Conservation (phyloP, 1,140 invertebrate genomes). For the Drosophila ironensis region DNA sequence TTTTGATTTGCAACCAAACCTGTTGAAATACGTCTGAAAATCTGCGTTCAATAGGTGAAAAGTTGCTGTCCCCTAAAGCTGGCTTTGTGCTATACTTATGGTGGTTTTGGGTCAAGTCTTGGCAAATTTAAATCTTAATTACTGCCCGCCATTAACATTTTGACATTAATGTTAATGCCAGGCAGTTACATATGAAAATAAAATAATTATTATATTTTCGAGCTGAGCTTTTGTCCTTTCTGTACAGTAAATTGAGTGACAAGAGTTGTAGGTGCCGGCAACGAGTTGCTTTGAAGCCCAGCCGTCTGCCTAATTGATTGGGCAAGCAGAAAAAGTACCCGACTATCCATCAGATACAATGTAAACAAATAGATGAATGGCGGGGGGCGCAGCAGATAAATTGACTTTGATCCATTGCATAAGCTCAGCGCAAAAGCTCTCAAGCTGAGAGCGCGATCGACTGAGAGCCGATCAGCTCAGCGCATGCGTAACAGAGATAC, state of each 20-base stretch:
- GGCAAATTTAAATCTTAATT: slow-evolving; percentile 24
- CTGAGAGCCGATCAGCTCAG: not conserved
- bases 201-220: not conserved
- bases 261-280: not conserved
- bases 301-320: not conserved
- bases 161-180: slow-evolving; percentile 18
- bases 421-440: not conserved
- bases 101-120: slow-evolving; percentile 22
- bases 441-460: not conserved
- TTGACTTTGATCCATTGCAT: slow-evolving; percentile 1
- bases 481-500: slow-evolving; percentile 8
- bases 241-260: no score
- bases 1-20: not conserved
- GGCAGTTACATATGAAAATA: not conserved
- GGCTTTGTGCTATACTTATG: not conserved
- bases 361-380: not conserved
- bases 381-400: not conserved
- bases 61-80: slow-evolving; percentile 17
- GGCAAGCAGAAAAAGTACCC: not conserved
- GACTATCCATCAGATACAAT: slow-evolving; percentile 14
- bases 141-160: slow-evolving; percentile 14
- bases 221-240: no score
- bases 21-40: not conserved
- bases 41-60: slow-evolving; percentile 13
- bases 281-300: not conserved